Conservation (phyloP, 1,140 invertebrate species). For the Drosophila hydei region DNA sequence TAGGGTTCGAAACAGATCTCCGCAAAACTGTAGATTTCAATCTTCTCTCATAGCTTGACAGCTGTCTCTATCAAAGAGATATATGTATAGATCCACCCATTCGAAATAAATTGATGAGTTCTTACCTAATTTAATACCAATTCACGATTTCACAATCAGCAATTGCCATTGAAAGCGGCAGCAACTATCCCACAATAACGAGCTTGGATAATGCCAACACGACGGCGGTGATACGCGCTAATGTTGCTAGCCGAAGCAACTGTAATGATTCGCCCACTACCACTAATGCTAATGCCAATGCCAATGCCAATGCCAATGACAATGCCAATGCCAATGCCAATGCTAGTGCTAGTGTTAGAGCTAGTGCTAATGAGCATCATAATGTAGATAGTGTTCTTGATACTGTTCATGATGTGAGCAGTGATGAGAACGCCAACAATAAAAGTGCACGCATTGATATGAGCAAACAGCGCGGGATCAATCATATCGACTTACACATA, state of each 20-base stretch:
- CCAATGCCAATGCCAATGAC: too few relatives aligned
- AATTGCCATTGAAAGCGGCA: constrained; percentile 70
- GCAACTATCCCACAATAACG: constrained; percentile 62
- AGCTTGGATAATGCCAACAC: constrained; percentile 57
- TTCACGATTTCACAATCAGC: constrained; percentile 32
- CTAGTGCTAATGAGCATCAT: too few relatives aligned
- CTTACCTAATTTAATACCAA: constrained; percentile 3
- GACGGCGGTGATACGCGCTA: constrained; percentile 13
- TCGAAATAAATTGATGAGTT: not conserved
- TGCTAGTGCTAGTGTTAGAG: too few relatives aligned
- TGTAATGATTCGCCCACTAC: constrained; percentile 24
- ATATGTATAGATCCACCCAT: too few relatives aligned
- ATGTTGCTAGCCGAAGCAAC: constrained; percentile 8
- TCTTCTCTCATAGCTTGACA: too few relatives aligned
- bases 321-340: too few relatives aligned
- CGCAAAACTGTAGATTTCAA: too few relatives aligned
- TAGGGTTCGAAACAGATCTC: too few relatives aligned
- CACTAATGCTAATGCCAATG: not conserved
- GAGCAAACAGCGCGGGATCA: constrained; percentile 10
- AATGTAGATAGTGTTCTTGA: constrained; percentile 15
- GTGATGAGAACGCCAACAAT: constrained; percentile 26
- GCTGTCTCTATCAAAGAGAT: too few relatives aligned
- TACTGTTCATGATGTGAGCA: constrained; percentile 5
- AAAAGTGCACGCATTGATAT: constrained; percentile 21
- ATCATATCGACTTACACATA: constrained; percentile 8